Percentiles rank a stretch among this genome's conserved stretches.
These are phyloP conservation scores for Drosophila subobscura DNA, from an alignment of 1,140 invertebrate species.

Conservation along the genomic window DNA sequence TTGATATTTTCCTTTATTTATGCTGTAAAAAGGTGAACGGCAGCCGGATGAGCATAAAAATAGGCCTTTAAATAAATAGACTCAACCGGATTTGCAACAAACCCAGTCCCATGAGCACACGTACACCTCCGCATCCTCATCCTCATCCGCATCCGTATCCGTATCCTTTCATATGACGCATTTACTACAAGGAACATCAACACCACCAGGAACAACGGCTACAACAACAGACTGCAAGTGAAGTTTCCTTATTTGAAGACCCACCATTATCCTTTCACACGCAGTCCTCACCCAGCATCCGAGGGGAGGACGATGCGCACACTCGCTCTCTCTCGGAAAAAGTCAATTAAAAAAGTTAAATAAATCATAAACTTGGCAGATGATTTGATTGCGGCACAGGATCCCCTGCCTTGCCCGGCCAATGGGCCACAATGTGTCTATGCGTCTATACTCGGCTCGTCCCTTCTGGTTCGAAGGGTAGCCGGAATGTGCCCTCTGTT, in stretches of 20 bases:
- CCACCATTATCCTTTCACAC: constrained; percentile 82
- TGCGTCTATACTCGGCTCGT: constrained; percentile 8
- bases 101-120: constrained; percentile 42
- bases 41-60: constrained; percentile 74
- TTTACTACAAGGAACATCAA: constrained; percentile 46
- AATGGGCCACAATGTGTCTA: constrained; percentile 62
- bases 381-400: constrained; percentile 82
- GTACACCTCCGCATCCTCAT: constrained; percentile 39
- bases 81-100: constrained; percentile 72
- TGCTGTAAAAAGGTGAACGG: constrained; percentile 28
- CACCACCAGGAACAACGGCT: constrained; percentile 9
- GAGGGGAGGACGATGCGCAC: constrained; percentile 23
- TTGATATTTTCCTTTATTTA: constrained; percentile 27
- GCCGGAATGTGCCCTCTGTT: constrained; percentile 20
- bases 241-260: constrained; percentile 68
- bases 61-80: constrained; percentile 80
- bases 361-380: constrained; percentile 83
- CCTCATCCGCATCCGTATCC: constrained; percentile 41
- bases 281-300: constrained; percentile 45
- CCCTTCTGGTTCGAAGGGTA: constrained; percentile 10
- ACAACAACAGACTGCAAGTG: constrained; percentile 57
- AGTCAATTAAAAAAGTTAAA: constrained; percentile 84
- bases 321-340: constrained; percentile 60
- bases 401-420: constrained; percentile 36
- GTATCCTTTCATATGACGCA: constrained; percentile 65